Base-by-base conservation (phyloP, 2,113 vertebrate genomes). In the Narcine bancroftii region DNA sequence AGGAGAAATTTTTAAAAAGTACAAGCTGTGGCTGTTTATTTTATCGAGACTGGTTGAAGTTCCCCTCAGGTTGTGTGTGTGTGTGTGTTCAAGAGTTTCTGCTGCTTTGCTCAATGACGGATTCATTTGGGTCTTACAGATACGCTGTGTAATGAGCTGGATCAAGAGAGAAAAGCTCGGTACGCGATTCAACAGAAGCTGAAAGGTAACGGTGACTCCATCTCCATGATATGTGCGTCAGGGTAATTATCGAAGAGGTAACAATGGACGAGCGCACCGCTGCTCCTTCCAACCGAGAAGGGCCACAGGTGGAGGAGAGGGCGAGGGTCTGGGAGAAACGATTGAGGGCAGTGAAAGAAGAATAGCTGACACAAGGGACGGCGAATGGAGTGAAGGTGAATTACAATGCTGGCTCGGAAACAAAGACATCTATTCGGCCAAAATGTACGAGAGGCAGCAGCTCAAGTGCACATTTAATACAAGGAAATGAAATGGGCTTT, bases 101-200 rank as follows among this genome's bases (percentile, higher is more conserved):
- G 63, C 87, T 91, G 87, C 87, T 69, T 29, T 69, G 24, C 87
- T 91, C 63, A 91, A 10, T 92, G 69, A 65, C 92, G 93, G 71
- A 45, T 53, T 92, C 6, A 65, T 92, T 92, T 92, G 89, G 92
- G 93, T 93, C 93, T 94, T 93, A 94, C 96, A 98, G 97, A 99
- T 93, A 98, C 97, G 92, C 95, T 98, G 94, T 98, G 97, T 96
- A 98, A 97, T 94, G 97, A 99, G 94, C 97, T 99, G 94, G 97
- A 98, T 95, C 97, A 98, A 95, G 97, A 98, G 94, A 95, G 98
- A 94, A 99, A 98, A 93, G 97, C 97, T 92, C 97, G 97, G 95
- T 98, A 97, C 94, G 97, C 97, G 96, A 98, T 98, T 95, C 98
- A 99, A 93, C 97, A 98, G 96, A 99, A 98, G 95, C 94, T 98